Conservation (phyloP, 2,797 vertebrate species). For the Diceros bicornis region DNA sequence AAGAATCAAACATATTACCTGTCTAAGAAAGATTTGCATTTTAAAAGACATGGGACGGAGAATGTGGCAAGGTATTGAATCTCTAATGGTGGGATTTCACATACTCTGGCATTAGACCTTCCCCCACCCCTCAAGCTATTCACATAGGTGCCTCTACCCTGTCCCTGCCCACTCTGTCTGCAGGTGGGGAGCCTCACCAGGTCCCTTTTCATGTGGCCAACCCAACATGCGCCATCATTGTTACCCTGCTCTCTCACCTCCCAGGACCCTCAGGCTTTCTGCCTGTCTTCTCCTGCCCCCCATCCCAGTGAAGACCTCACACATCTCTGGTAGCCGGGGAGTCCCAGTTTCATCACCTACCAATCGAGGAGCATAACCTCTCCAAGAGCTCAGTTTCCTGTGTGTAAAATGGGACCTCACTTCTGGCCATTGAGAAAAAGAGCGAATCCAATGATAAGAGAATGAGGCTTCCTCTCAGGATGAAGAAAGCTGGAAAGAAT, state of each 20-base stretch:
- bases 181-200: not conserved
- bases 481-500: conserved; percentile 55
- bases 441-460: not conserved
- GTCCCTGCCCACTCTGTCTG: not conserved
- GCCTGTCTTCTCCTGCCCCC: too few relatives aligned
- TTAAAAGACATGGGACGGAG: not conserved
- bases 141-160: not conserved
- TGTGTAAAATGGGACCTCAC: not conserved
- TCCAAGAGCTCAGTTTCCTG: not conserved
- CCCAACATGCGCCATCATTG: accelerated
- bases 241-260: not conserved
- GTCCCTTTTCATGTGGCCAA: too few relatives aligned
- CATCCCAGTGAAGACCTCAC: not conserved
- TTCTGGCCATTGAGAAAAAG: not conserved
- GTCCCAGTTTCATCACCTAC: not conserved
- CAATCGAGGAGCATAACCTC: not conserved
- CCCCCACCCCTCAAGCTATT: not conserved
- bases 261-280: not conserved
- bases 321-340: not conserved
- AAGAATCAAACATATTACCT: not conserved
- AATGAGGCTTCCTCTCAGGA: not conserved
- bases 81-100: not conserved
- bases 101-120: not conserved
- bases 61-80: not conserved
- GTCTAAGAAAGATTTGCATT: not conserved